Conservation (phyloP, 2,797 vertebrate species). For the Ataeniobius toweri region DNA sequence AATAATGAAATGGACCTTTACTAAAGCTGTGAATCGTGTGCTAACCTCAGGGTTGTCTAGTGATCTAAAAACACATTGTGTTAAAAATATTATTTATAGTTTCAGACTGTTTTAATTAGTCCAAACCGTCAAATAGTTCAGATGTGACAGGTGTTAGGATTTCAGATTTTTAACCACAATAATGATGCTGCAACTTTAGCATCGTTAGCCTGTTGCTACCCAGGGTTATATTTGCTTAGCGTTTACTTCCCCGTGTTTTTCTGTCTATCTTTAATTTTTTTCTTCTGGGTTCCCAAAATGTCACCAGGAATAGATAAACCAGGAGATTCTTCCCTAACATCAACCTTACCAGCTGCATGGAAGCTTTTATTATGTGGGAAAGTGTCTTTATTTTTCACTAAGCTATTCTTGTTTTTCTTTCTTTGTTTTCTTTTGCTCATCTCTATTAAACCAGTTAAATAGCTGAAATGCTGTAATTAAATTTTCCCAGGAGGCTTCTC, state of each 20-base stretch:
- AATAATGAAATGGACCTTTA: not conserved
- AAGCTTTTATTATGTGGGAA: too few relatives aligned
- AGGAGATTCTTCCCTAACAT: not conserved
- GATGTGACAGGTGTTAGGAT: not conserved
- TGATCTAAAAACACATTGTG: not conserved
- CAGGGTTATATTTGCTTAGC: not conserved
- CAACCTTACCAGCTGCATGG: not conserved
- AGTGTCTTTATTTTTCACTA: not conserved
- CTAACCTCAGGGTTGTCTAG: too few relatives aligned
- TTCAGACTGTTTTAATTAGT: too few relatives aligned
- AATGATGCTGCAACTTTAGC: not conserved
- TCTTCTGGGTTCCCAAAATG: not conserved
- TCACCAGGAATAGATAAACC: not conserved
- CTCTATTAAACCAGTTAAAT: not conserved
- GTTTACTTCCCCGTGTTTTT: not conserved
- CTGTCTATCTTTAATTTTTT: too few relatives aligned
- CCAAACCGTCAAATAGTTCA: not conserved
- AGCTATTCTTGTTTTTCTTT: not conserved
- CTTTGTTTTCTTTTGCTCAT: not conserved
- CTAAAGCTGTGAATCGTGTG: not conserved
- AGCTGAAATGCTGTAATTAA: not conserved
- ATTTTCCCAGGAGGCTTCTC: slow-evolving; percentile 90
- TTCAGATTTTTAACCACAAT: not conserved
- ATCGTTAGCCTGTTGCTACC: not conserved
- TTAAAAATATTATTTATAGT: not conserved